phyloP scores from a whole-genome alignment of 2,113 vertebrate species.

The Thymallus thymallus region DNA sequence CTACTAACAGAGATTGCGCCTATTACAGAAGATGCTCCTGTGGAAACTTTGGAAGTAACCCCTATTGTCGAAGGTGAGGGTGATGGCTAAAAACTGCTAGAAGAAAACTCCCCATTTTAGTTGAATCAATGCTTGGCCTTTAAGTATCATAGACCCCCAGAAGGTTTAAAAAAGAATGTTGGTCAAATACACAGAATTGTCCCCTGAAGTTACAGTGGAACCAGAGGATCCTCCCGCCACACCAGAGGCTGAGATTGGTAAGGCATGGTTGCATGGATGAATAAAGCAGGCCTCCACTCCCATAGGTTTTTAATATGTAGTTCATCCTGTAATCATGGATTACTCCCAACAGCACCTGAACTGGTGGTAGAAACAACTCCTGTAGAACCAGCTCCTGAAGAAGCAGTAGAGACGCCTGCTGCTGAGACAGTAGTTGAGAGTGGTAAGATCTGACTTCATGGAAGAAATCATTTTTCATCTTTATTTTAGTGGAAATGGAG shows the following conservation, averaged over 20 bases:
- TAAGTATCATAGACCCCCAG: neutral
- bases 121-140: neutral
- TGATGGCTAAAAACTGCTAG: neutral
- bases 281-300: neutral
- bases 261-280: conserved; percentile 26
- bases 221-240: neutral
- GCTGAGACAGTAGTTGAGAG: conserved; percentile 29
- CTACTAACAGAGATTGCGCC: neutral
- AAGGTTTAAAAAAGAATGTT: neutral
- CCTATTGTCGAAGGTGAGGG: neutral
- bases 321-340: conserved; percentile 16
- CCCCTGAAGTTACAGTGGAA: neutral
- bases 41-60: neutral
- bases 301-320: neutral
- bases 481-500: neutral
- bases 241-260: neutral
- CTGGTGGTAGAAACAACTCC: conserved; percentile 17
- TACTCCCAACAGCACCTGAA: conserved; percentile 7
- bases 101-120: neutral
- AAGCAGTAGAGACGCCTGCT: conserved; percentile 36
- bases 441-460: conserved; percentile 42
- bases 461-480: neutral
- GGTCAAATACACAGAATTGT: neutral
- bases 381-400: conserved; percentile 34
- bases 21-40: neutral